A percentile compares a stretch with the other conserved stretches of the same genome.
phyloP scores from a whole-genome alignment of 2,113 vertebrate species.

The Ovibos moschatus region DNA sequence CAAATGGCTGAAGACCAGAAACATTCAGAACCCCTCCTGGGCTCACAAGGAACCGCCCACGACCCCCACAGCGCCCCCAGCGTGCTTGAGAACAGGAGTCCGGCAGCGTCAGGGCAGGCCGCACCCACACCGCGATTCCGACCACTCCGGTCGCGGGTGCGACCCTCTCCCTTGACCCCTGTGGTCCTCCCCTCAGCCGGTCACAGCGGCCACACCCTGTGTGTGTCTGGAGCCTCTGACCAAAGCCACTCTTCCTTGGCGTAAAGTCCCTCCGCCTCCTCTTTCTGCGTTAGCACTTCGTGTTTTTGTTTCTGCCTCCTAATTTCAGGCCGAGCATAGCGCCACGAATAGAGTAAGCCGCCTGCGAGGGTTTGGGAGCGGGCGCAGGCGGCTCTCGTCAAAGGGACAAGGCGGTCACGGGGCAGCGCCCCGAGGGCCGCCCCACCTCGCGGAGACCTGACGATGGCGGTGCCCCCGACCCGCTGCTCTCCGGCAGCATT shows the following conservation, averaged over 20 bases:
- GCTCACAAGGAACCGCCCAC: background rate
- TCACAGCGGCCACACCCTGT: background rate
- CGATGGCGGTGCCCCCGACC: background rate
- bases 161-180: background rate
- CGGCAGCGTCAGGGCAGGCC: background rate
- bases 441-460: accelerated
- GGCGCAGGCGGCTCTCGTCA: background rate
- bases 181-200: background rate
- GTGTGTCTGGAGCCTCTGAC: background rate
- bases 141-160: background rate
- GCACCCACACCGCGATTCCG: background rate
- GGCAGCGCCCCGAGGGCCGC: background rate
- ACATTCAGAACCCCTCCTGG: background rate
- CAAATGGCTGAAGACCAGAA: background rate
- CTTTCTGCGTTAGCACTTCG: background rate
- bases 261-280: background rate
- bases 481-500: background rate
- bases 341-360: background rate
- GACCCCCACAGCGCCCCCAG: too few species aligned
- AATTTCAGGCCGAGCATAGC: background rate
- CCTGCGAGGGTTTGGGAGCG: background rate
- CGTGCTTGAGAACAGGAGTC: background rate
- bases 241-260: background rate
- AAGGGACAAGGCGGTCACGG: background rate
- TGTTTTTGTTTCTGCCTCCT: background rate